Evolutionary conservation across 2,888 invertebrate species (phyloP).

Genomic region (Antheraea assamensis): DNA sequence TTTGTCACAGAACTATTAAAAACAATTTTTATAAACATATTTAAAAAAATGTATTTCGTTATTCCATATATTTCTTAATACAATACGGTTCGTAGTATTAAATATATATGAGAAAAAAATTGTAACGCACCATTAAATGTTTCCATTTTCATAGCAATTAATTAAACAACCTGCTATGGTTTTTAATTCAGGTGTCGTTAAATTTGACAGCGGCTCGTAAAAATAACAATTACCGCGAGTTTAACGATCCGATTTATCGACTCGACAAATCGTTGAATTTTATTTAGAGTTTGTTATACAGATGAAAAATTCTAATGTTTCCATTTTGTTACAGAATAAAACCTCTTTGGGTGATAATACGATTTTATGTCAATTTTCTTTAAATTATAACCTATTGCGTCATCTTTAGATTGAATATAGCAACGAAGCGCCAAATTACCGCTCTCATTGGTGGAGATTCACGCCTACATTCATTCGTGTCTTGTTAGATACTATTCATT

Average conservation of each 20-base stretch:
- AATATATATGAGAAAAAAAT: not conserved
- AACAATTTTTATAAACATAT: no score
- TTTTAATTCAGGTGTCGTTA: not conserved
- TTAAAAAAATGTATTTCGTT: no score
- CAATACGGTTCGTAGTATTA: not conserved
- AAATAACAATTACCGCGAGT: not conserved
- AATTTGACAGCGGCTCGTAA: not conserved
- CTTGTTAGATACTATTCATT: no score
- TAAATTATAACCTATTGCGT: no score
- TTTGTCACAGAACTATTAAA: no score
- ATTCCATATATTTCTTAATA: not conserved
- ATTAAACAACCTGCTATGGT: not conserved
- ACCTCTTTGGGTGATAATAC: not conserved
- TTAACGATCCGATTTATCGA: not conserved
- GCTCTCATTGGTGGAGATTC: no score
- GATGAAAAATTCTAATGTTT: not conserved
- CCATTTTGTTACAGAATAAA: not conserved
- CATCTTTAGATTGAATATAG: no score
- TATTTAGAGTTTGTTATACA: not conserved
- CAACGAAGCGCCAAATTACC: no score
- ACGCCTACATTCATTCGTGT: no score
- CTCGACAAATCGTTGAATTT: not conserved
- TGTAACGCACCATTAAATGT: not conserved
- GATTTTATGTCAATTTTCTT: not conserved
- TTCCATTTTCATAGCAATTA: not conserved